phyloP scores from a whole-genome alignment of 2,888 invertebrate species.

The Heliconius aoede region DNA sequence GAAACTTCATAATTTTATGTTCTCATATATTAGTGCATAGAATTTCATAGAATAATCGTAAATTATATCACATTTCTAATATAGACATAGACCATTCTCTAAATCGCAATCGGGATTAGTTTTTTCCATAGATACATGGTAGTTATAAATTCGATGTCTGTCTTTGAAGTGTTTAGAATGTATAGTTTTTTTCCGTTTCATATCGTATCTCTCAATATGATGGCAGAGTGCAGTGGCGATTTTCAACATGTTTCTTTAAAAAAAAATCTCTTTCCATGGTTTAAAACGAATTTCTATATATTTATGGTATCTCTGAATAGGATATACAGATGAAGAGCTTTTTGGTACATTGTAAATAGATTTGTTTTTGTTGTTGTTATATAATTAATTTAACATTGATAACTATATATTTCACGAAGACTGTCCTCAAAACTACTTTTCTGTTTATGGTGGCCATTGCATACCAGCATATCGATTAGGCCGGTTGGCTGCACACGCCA shows the following conservation, averaged over 20 bases:
- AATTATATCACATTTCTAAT: background rate
- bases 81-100: too few species aligned
- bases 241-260: background rate
- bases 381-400: constrained; percentile 57
- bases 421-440: constrained; percentile 71
- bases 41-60: constrained; percentile 39
- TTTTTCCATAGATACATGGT: too few species aligned
- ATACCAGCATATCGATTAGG: constrained; percentile 74
- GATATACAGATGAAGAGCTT: background rate
- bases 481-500: constrained; percentile 57
- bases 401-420: constrained; percentile 64
- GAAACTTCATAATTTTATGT: constrained; percentile 70
- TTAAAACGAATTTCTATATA: background rate
- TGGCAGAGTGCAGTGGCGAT: background rate
- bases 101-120: too few species aligned
- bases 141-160: background rate
- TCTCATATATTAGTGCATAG: constrained; percentile 54
- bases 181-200: background rate
- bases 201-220: background rate
- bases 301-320: background rate
- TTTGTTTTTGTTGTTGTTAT: constrained; percentile 58
- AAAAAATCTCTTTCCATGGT: background rate
- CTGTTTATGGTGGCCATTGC: constrained; percentile 76
- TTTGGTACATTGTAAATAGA: constrained; percentile 50
- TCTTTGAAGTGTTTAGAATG: background rate